phyloP scores from a whole-genome alignment of 1,140 invertebrate genomes.

The Vanessa tameamea region DNA sequence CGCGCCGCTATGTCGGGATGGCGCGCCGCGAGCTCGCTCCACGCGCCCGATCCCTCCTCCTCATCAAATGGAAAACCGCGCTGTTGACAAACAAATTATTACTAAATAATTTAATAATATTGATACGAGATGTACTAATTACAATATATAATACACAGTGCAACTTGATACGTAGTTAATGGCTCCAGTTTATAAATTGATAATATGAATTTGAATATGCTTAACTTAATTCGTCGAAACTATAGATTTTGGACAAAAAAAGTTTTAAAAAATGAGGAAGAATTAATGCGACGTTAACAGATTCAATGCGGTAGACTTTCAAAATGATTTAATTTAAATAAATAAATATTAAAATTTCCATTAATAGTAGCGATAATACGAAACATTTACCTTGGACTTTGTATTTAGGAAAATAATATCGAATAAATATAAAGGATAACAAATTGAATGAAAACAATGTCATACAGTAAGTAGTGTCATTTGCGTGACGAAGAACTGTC shows the following conservation, averaged over 20 bases:
- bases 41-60: slow-evolving; percentile 78
- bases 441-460: slow-evolving; percentile 5
- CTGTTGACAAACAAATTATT: slow-evolving; percentile 71
- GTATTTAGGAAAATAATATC: slow-evolving; percentile 7
- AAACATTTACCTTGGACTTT: slow-evolving; percentile 3
- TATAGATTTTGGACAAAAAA: too few relatives aligned
- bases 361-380: neutral
- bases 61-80: slow-evolving; percentile 86
- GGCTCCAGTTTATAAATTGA: too few relatives aligned
- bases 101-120: too few relatives aligned
- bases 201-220: too few relatives aligned
- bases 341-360: neutral
- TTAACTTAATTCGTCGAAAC: too few relatives aligned
- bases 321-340: neutral
- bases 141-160: too few relatives aligned
- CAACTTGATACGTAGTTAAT: too few relatives aligned
- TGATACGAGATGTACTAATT: too few relatives aligned
- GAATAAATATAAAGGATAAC: neutral
- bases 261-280: too few relatives aligned
- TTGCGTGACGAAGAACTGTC: slow-evolving; percentile 52
- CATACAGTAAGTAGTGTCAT: slow-evolving; percentile 36
- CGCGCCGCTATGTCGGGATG: slow-evolving; percentile 79
- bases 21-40: slow-evolving; percentile 75
- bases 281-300: too few relatives aligned
- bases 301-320: neutral